phyloP scores from a whole-genome alignment of 2,797 vertebrate species.

The Hirundo rustica region DNA sequence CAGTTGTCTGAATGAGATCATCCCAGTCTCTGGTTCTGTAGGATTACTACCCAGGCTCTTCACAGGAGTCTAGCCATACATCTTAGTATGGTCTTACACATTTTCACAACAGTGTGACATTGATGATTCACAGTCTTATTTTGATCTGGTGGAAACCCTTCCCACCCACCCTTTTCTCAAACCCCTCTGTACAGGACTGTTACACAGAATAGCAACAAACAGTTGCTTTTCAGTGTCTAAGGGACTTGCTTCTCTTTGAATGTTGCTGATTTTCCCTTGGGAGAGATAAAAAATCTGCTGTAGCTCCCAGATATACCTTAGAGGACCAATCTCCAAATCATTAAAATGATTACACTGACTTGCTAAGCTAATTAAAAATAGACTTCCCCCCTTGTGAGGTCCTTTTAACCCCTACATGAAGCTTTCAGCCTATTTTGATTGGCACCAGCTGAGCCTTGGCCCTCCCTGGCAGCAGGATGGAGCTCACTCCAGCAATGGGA shows the following conservation, averaged over 20 bases:
- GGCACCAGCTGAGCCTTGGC: neutral
- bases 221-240: neutral
- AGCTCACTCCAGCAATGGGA: neutral
- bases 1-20: neutral
- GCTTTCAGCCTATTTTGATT: neutral
- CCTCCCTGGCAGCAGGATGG: neutral
- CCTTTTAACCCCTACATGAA: neutral
- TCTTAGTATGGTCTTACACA: conserved; percentile 16
- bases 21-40: neutral
- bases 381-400: neutral
- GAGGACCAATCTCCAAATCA: neutral
- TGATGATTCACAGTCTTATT: conserved; percentile 14
- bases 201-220: neutral
- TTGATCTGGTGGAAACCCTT: conserved; percentile 26
- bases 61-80: neutral
- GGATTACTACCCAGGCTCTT: neutral
- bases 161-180: conserved; percentile 19
- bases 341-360: neutral
- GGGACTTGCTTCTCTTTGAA: neutral
- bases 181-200: neutral
- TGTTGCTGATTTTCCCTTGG: neutral
- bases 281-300: neutral
- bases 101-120: conserved; percentile 5
- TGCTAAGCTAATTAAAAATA: neutral
- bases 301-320: neutral